Base-by-base conservation (phyloP, 2,888 invertebrate species). In the Pantelozetes paolii region DNA sequence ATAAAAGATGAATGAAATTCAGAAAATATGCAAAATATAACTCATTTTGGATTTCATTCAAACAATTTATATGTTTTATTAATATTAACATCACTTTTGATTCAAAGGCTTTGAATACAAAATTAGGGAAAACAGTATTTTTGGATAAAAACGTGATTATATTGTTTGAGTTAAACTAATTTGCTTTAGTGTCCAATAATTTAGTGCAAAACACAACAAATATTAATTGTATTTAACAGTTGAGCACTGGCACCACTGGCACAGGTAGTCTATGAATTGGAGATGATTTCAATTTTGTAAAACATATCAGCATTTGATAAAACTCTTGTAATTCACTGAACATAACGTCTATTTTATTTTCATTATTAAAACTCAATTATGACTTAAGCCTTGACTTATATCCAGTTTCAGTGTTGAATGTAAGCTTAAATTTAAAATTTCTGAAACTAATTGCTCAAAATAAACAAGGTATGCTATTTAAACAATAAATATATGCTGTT, bases 131-230 rank as follows among this genome's bases (percentile, higher is more conserved):
- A 62, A 62, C 2, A 59, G 32, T 62, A n/a, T 18, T 32, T n/a
- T 13, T 11, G 45, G 23, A 59, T 15, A 2, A 32, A 62, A 62
- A 62, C 59, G 59, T 62, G 59, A 62, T n/a, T n/a, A 62, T 62
- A 30, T 62, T 62, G 30, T 62, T 32, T 62, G 15, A 30, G 23
- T 32, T 13, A 62, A 32, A 62, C 18, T 13, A 9, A 62, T 23
- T 62, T 62, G 30, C 18, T 1, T 62, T 30, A 26, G 59, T 62
- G n/a, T 62, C 18, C 32, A 62, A 62, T 62, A 62, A 32, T 62
- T 62, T n/a, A 62, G 13, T 62, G 3, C 8, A n/a, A 62, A 62
- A 2, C 6, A 2, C 11, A 62, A 30, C 59, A 30, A 15, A 30
- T 62, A 32, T 62, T 32, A 32, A 32, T 26, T 5, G 32, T 62